Evolutionary conservation across 1,140 invertebrate genomes (phyloP).

Genomic region (Pseudobourletiella spinata): DNA sequence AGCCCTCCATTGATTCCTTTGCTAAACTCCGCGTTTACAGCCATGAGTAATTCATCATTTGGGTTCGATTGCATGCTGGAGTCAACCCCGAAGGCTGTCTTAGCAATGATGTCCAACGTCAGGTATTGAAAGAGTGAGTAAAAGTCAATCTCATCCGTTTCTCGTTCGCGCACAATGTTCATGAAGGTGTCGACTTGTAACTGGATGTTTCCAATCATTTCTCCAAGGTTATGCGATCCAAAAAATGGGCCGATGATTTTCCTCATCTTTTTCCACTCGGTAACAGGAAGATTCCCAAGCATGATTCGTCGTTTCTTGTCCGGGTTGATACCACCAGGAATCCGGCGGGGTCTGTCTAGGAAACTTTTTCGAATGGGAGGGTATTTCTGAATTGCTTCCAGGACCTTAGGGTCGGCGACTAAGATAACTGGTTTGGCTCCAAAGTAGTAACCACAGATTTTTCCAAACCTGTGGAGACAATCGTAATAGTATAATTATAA

Average conservation of each 20-base stretch:
- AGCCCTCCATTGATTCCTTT: conserved; percentile 7
- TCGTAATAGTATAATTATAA: background rate
- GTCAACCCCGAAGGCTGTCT: conserved; percentile 21
- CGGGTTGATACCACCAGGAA: conserved; percentile 30
- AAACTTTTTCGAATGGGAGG: background rate
- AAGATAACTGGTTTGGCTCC: conserved; percentile 26
- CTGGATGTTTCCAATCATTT: background rate
- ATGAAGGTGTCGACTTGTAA: conserved; percentile 5
- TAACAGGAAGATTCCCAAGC: conserved; percentile 22
- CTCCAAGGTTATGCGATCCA: background rate
- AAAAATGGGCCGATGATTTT: conserved; percentile 4
- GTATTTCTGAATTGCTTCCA: conserved; percentile 1
- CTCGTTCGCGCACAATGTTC: background rate
- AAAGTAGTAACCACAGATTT: conserved; percentile 24
- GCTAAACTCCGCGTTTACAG: conserved; percentile 22
- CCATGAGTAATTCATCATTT: conserved; percentile 11
- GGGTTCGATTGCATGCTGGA: conserved; percentile 14
- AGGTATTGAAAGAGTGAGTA: conserved; percentile 14
- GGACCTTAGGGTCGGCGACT: conserved; percentile 2
- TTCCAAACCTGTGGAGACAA: conserved; percentile 14
- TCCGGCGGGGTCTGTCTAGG: conserved; percentile 15
- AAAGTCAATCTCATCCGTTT: conserved; percentile 7
- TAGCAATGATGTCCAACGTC: conserved; percentile 22
- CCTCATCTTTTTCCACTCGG: conserved; percentile 16
- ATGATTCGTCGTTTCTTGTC: conserved; percentile 15